Evolutionary conservation across 2,888 invertebrate genomes (phyloP).

Genomic region (Campaea margaritaria): DNA sequence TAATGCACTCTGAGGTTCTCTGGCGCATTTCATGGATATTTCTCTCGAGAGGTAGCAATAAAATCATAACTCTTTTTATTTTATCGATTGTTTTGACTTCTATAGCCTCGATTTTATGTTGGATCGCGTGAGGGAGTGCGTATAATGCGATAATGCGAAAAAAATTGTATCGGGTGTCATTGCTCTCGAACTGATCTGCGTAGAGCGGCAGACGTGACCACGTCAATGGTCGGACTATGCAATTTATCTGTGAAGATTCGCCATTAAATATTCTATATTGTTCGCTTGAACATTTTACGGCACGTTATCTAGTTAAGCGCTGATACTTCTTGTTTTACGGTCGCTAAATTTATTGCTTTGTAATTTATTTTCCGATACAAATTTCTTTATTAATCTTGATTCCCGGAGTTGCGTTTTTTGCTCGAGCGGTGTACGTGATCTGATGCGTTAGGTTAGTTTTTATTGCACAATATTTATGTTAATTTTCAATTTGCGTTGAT

Average conservation of each 20-base stretch:
- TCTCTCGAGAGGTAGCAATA: constrained; percentile 56
- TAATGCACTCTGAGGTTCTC: constrained; percentile 78
- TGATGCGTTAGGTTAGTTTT: constrained; percentile 29
- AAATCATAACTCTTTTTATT: constrained; percentile 63
- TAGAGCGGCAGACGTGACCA: constrained; percentile 53
- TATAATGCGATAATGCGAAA: constrained; percentile 68
- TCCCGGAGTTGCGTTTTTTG: constrained; percentile 17
- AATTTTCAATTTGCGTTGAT: constrained; percentile 30
- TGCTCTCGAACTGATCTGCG: constrained; percentile 58
- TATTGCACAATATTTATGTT: constrained; percentile 39
- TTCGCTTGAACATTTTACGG: constrained; percentile 52
- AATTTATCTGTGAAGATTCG: constrained; percentile 42
- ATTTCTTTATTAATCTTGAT: constrained; percentile 36
- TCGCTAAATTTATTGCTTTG: constrained; percentile 38
- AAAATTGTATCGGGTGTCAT: constrained; percentile 62
- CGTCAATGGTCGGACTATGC: constrained; percentile 38
- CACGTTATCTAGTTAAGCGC: constrained; percentile 52
- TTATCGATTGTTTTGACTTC: constrained; percentile 75
- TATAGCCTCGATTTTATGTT: constrained; percentile 62
- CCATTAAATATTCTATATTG: constrained; percentile 52
- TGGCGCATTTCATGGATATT: constrained; percentile 75
- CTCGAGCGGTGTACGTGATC: constrained; percentile 39
- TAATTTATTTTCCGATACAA: constrained; percentile 34
- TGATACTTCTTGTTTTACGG: constrained; percentile 55
- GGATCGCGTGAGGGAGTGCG: constrained; percentile 54